Base-by-base conservation (phyloP, 2,888 invertebrate species). In the Lepeophtheirus nordmannii region DNA sequence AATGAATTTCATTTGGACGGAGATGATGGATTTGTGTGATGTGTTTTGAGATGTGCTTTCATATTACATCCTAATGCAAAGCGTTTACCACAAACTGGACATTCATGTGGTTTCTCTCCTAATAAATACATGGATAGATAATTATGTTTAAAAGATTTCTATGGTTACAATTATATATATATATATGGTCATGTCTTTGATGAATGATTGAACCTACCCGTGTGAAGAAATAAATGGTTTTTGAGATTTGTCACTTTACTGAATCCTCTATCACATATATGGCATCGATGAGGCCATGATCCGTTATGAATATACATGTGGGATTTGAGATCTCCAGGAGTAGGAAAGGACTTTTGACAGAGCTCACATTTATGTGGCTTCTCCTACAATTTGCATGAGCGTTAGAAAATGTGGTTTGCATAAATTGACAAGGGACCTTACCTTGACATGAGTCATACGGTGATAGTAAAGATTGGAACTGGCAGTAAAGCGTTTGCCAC, bases 401-500 rank as follows among this genome's bases (percentile, higher is more conserved):
- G 5, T n/a, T 46, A 46, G 14, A n/a, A n/a, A n/a, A n/a, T 46
- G 8, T 46, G 53, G 1, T 14, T 46, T 22, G 14, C 11, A n/a
- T 57, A n/a, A 12, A 23, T 5, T 38, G 14, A 41, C 10, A 67
- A 40, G 12, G 71, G 79, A 8, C 17, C 53, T 75, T 80, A 92
- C 93, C 86, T 93, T 94, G 77, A 91, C 90, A 76, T 94, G 94
- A 71, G 93, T 94, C 93, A 94, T 93, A 72, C 92, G 83, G 81
- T 96, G 94, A 77, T 94, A 96, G 78, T 94, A 94, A 68, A 96
- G 82, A 78, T 96, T 96, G 67, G 92, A 92, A 72, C 89, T 90
- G 71, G 93, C 93, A 7, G 93, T 92, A 77, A 94, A 94, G 72
- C 92, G 81, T 78, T 94, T 94, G 72, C 92, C 87, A 76, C 94